Percentiles rank a stretch among this genome's conserved stretches.
These are phyloP conservation scores for Diploptera punctata DNA, from an alignment of 2,888 invertebrate genomes.

Conservation along the genomic window DNA sequence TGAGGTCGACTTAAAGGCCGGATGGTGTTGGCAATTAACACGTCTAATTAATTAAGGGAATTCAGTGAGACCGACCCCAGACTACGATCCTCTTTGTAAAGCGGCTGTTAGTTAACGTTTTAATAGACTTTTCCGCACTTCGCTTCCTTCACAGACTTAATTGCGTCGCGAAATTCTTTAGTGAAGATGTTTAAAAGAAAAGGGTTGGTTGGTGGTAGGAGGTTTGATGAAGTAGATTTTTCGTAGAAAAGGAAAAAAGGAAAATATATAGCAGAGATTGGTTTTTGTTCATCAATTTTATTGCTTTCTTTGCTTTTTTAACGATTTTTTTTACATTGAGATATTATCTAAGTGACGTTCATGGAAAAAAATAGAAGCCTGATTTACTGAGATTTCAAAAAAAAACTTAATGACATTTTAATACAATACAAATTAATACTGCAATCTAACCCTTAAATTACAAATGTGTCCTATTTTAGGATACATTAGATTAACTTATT, in stretches of 20 bases:
- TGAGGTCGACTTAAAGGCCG: slow-evolving; percentile 25
- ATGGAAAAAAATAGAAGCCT: too few relatives aligned
- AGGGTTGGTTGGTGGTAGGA: too few relatives aligned
- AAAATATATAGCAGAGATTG: neutral
- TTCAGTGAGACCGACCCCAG: slow-evolving; percentile 23
- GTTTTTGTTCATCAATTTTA: neutral
- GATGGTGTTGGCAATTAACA: slow-evolving; percentile 40
- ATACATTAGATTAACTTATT: too few relatives aligned
- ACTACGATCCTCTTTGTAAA: neutral
- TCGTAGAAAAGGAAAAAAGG: neutral
- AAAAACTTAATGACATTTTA: too few relatives aligned
- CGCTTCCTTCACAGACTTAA: slow-evolving; percentile 21
- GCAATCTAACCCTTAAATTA: too few relatives aligned
- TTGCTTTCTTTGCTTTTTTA: too few relatives aligned
- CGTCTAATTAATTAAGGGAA: slow-evolving; percentile 42
- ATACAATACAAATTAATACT: too few relatives aligned
- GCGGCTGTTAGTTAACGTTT: slow-evolving; percentile 19
- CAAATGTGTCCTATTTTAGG: too few relatives aligned
- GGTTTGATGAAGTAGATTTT: slow-evolving; percentile 1
- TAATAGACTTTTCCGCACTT: slow-evolving; percentile 23
- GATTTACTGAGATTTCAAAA: too few relatives aligned
- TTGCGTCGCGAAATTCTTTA: slow-evolving; percentile 35
- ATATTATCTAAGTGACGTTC: too few relatives aligned
- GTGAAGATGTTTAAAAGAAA: slow-evolving; percentile 23
- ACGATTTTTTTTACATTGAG: too few relatives aligned